Conservation (phyloP, 1,140 invertebrate species). For the Sinella curviseta region DNA sequence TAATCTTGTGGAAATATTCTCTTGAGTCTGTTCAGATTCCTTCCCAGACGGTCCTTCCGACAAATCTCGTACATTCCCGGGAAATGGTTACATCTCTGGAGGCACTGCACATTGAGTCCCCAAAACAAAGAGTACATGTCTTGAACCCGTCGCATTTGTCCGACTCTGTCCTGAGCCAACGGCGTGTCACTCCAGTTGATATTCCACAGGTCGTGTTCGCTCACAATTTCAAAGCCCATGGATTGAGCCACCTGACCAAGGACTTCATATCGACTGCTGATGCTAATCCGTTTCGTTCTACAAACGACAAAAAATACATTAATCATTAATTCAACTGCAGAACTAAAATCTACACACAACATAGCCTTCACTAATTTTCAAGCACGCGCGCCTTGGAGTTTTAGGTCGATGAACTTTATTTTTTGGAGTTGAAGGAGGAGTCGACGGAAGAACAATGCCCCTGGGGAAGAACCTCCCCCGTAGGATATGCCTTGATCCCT, state of each 20-base stretch:
- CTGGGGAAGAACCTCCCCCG: not conserved
- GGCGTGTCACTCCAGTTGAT: conserved; percentile 85
- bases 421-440: not conserved
- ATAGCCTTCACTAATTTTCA: no score
- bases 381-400: not conserved
- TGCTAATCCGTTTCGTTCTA: conserved; percentile 61
- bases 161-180: conserved; percentile 75
- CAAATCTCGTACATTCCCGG: conserved; percentile 90
- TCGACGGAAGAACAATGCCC: not conserved
- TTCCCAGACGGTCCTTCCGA: conserved; percentile 78
- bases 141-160: conserved; percentile 75
- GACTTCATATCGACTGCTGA: conserved; percentile 72
- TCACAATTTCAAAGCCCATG: conserved; percentile 76
- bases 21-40: conserved; percentile 82
- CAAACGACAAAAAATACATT: not conserved
- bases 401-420: not conserved
- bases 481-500: not conserved
- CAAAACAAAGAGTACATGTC: conserved; percentile 30
- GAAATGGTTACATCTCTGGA: conserved; percentile 84
- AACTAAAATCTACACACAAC: no score
- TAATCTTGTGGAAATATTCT: conserved; percentile 84
- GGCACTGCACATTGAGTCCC: not conserved
- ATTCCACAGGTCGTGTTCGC: conserved; percentile 80
- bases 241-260: conserved; percentile 67
- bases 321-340: no score